Conservation (phyloP, 2,888 invertebrate species). For the Cylindroiulus punctatus region DNA sequence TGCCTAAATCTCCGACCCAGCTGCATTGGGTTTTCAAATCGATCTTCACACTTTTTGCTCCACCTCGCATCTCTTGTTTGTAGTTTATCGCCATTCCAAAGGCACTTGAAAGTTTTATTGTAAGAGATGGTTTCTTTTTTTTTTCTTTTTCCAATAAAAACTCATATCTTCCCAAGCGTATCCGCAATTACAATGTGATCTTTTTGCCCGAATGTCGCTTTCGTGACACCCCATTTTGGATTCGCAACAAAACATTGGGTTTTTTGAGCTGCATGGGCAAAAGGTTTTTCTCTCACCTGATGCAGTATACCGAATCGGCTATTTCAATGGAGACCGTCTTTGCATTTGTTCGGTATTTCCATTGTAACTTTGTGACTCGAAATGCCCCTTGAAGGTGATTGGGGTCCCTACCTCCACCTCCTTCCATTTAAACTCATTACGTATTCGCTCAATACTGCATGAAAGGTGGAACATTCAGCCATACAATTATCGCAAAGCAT, state of each 20-base stretch:
- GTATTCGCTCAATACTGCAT: neutral
- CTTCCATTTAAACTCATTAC: conserved; percentile 23
- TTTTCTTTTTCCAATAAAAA: conserved; percentile 14
- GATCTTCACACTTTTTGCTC: conserved; percentile 52
- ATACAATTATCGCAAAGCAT: neutral
- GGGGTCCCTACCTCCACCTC: neutral
- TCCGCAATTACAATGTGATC: conserved; percentile 49
- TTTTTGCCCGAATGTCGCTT: conserved; percentile 42
- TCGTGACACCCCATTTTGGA: conserved; percentile 43
- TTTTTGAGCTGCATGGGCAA: conserved; percentile 1
- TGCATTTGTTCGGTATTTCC: conserved; percentile 12
- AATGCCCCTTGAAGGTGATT: neutral
- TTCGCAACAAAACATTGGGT: conserved; percentile 24
- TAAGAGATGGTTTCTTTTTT: conserved; percentile 44
- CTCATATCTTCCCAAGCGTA: conserved; percentile 47
- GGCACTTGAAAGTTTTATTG: conserved; percentile 48
- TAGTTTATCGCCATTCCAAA: conserved; percentile 40
- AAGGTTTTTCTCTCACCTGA: conserved; percentile 27
- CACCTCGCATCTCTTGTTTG: conserved; percentile 46
- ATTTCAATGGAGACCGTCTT: conserved; percentile 37
- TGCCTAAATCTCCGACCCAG: neutral
- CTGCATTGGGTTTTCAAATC: conserved; percentile 33
- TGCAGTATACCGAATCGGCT: conserved; percentile 43
- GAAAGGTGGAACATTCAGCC: neutral
- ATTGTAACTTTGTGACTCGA: neutral